Evolutionary conservation across 2,113 vertebrate genomes (phyloP).

Genomic region (Deroptyus accipitrinus): DNA sequence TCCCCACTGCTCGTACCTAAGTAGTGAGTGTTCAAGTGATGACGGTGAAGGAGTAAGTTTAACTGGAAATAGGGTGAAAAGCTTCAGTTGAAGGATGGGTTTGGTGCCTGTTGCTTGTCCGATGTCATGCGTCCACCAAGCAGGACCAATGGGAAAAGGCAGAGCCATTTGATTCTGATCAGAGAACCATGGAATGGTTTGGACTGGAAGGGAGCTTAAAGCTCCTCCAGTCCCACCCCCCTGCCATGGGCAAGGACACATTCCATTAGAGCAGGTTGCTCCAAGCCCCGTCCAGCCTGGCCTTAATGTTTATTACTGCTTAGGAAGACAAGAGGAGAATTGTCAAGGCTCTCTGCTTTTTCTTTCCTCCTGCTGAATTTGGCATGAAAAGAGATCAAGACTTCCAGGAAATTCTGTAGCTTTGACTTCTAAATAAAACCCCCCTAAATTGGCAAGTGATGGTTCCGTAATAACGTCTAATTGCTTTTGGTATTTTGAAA

Average conservation of each 20-base stretch:
- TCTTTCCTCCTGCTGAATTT: neutral
- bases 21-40: fast-evolving
- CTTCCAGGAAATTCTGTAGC: conserved; percentile 56
- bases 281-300: neutral
- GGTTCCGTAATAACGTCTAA: neutral
- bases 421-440: neutral
- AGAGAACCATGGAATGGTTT: neutral
- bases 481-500: conserved; percentile 36
- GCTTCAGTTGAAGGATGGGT: neutral
- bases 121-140: fast-evolving
- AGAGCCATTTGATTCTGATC: neutral
- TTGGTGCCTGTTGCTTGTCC: neutral
- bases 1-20: neutral
- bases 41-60: fast-evolving
- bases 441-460: neutral
- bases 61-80: neutral
- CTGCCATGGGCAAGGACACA: neutral
- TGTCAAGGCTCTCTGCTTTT: neutral
- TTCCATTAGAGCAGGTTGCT: neutral
- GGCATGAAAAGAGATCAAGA: conserved; percentile 26
- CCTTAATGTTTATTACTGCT: neutral
- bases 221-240: neutral
- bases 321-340: neutral
- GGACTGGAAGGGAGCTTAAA: neutral
- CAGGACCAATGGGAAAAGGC: neutral